Conservation (phyloP, 1,140 invertebrate species). For the Ostrea edulis region DNA sequence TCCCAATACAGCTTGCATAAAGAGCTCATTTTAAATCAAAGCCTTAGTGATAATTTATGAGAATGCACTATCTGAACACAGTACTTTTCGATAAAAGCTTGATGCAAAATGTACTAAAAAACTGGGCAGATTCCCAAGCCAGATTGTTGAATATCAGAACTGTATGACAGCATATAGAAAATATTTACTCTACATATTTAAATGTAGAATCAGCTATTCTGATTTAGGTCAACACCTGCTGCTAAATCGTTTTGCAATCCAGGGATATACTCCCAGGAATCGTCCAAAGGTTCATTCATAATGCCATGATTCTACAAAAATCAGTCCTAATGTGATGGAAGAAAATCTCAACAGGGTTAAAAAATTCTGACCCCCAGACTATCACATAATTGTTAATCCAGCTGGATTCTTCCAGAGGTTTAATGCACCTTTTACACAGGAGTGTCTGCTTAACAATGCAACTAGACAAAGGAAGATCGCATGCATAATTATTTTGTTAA, state of each 20-base stretch:
- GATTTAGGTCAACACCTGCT: conserved; percentile 19
- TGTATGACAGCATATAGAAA: conserved; percentile 25
- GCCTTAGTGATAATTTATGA: too few species aligned
- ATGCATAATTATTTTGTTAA: conserved; percentile 25
- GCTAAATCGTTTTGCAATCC: conserved; percentile 8
- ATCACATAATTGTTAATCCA: neutral
- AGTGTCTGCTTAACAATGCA: neutral
- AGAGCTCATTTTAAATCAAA: too few species aligned
- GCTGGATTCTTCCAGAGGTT: neutral
- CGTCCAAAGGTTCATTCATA: conserved; percentile 6
- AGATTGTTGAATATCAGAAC: conserved; percentile 23
- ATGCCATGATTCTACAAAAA: conserved; percentile 9
- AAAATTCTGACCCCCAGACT: conserved; percentile 5
- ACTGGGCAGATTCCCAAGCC: conserved; percentile 15
- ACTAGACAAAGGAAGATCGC: neutral
- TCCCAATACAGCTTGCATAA: too few species aligned
- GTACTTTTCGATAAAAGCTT: neutral
- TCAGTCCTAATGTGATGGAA: neutral
- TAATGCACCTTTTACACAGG: neutral
- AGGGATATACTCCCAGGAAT: neutral
- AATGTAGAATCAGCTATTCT: conserved; percentile 13
- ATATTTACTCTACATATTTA: conserved; percentile 17
- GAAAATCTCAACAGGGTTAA: conserved; percentile 18
- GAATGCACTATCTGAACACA: neutral
- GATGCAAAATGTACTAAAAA: neutral